Evolutionary conservation across 1,140 invertebrate species (phyloP).

Genomic region (Ceratosolen solmsi): DNA sequence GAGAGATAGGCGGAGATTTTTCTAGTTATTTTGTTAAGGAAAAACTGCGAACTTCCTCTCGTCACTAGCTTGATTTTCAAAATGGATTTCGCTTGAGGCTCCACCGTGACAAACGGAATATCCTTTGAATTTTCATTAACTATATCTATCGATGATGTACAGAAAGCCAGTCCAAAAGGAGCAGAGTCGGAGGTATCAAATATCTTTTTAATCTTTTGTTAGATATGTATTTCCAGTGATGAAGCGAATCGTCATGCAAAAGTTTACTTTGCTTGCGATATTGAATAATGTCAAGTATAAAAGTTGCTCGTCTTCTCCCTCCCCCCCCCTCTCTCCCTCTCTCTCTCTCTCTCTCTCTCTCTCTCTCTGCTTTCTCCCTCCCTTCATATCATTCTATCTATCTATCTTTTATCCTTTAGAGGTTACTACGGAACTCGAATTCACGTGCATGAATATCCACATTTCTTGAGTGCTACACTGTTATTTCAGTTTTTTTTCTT

Average conservation of each 20-base stretch:
- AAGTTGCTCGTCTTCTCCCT: constrained; percentile 24
- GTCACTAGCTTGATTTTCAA: neutral
- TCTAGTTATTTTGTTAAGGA: too few relatives aligned
- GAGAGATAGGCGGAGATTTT: neutral
- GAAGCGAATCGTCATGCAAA: constrained; percentile 15
- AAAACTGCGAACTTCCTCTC: constrained; percentile 13
- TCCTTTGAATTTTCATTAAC: constrained; percentile 48
- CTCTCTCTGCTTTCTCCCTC: too few relatives aligned
- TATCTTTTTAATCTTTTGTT: constrained; percentile 44
- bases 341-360: too few relatives aligned
- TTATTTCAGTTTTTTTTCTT: neutral
- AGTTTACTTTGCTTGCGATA: constrained; percentile 42
- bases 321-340: neutral
- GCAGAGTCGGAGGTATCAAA: neutral
- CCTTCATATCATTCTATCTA: neutral
- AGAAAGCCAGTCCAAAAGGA: neutral
- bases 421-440: neutral
- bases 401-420: too few relatives aligned
- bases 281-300: constrained; percentile 44
- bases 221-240: constrained; percentile 26
- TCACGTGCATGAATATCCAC: constrained; percentile 36
- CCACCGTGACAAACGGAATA: neutral
- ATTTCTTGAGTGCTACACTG: neutral
- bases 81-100: neutral
- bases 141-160: neutral